These are phyloP conservation scores for Adineta ricciae DNA, from an alignment of 2,888 invertebrate genomes.

Conservation along the genomic window DNA sequence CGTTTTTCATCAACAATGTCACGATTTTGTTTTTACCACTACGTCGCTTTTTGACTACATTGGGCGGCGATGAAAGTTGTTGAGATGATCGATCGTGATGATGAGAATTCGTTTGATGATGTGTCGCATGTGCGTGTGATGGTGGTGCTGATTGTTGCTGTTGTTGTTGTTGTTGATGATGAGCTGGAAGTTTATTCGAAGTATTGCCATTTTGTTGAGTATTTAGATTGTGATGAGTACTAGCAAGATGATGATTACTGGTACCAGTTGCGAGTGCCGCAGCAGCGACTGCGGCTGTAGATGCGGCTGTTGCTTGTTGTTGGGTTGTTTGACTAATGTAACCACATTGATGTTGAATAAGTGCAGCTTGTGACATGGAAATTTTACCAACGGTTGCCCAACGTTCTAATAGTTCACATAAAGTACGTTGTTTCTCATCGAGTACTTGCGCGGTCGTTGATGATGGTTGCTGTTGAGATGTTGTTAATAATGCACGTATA, in stretches of 20 bases:
- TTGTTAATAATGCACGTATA: slow-evolving; percentile 22
- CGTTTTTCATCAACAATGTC: slow-evolving; percentile 20
- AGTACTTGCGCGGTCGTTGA: background rate
- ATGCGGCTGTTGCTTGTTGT: background rate
- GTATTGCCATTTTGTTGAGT: background rate
- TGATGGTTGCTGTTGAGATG: background rate
- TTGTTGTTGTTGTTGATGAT: background rate
- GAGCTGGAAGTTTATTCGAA: background rate
- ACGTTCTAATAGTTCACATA: slow-evolving; percentile 18
- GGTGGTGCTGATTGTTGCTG: background rate
- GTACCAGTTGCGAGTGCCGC: background rate
- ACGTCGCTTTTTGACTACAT: background rate
- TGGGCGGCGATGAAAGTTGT: background rate
- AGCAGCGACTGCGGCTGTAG: background rate
- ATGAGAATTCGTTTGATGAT: background rate
- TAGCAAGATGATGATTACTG: background rate
- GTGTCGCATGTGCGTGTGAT: background rate
- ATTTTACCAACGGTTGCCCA: slow-evolving; percentile 14
- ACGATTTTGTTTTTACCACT: slow-evolving; percentile 19
- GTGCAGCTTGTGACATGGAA: slow-evolving; percentile 9
- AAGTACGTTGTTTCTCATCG: background rate
- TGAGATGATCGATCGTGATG: background rate
- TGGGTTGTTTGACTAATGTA: slow-evolving; percentile 7
- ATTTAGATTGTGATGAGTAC: background rate
- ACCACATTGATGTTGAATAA: slow-evolving; percentile 20